Base-by-base conservation (phyloP, 2,888 invertebrate species). In the Machimus atricapillus region DNA sequence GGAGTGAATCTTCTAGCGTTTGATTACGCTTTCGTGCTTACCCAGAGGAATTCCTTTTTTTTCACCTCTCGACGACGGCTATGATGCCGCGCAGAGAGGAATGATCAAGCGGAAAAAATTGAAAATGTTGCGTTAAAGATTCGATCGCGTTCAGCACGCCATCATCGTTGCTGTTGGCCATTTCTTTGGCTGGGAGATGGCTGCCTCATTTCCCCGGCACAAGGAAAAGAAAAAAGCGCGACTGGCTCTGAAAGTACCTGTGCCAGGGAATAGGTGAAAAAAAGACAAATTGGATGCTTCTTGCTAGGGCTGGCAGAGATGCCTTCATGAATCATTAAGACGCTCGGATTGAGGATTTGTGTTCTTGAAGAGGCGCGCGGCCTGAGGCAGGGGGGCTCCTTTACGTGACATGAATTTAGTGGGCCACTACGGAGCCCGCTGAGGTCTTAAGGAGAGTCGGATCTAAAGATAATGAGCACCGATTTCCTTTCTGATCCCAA, bases 101-200 rank as follows among this genome's bases (percentile, higher is more conserved):
- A 85, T 56, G 85, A 85, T 85, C 85, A 85, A 85, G 43, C 73
- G 85, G 85, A 85, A 85, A 85, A 85, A 85, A 85, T 85, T 85
- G 85, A 85, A 85, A 85, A 85, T 85, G 85, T 74, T 85, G 85
- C 74, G 85, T 85, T 85, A 85, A 85, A 74, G 85, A 85, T 85
- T 85, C 85, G 85, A 85, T 85, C 85, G 85, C 85, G 85, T 85
- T 85, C 74, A 43, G 46, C 85, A 85, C 85, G 85, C 85, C 74
- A 85, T 85, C 74, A 85, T 85, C 74, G 43, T 31, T 9, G 74
- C 74, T 85, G 74, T 85, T 43, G 73, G 31, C 85, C 46, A 85
- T 46, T 73, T 85, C 74, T 74, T 73, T 74, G 85, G 27, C 73
- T 31, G 27, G 46, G 58, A 74, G 74, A 74, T 31, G 66, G 66